Base-by-base conservation (phyloP, 1,140 invertebrate species). In the Drosophila dunni region DNA sequence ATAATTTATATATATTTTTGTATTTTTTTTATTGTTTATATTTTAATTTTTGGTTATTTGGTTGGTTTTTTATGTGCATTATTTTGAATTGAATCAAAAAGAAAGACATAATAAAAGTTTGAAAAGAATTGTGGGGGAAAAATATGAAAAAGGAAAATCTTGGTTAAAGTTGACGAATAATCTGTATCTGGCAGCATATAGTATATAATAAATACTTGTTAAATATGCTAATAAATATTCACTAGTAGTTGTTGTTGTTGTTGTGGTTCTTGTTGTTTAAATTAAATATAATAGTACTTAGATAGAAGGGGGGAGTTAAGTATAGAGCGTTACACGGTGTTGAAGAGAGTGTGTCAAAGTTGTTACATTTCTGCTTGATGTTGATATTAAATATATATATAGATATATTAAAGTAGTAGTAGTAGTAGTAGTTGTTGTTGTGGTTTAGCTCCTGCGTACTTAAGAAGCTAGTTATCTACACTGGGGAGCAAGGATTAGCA, bases 101-200 rank as follows among this genome's bases (percentile, higher is more conserved):
- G 84, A 89, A 89, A 84, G 84, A 84, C 78, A 89, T 89, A 89
- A 88, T 73, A 89, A 88, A 71, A 88, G 75, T 80, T 58, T 46
- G 60, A 89, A 88, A 79, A 89, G 78, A 66, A 66, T 67, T 53
- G 63, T 82, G 76, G 82, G 65, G 83, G 84, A 66, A 78, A 89
- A 89, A 88, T 89, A 89, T 80, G 68, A 61, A 89, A 86, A 85
- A 78, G 81, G 24, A 29, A 64, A 63, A 83, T 88, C 61, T 56
- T 54, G 65, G 71, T 86, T 86, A 86, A 85, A 88, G 76, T 88
- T 83, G 69, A 77, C 84, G 78, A 73, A 75, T 71, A 68, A 54
- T 54, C 44, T 68, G 44, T 62, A 65, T 63, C 44, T 88, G 71
- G 64, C 72, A 44, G 64, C 72, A 44, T 69, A 84, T 61, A 56